These are phyloP conservation scores for Cephus spinipes DNA, from an alignment of 2,888 invertebrate species.

Conservation along the genomic window DNA sequence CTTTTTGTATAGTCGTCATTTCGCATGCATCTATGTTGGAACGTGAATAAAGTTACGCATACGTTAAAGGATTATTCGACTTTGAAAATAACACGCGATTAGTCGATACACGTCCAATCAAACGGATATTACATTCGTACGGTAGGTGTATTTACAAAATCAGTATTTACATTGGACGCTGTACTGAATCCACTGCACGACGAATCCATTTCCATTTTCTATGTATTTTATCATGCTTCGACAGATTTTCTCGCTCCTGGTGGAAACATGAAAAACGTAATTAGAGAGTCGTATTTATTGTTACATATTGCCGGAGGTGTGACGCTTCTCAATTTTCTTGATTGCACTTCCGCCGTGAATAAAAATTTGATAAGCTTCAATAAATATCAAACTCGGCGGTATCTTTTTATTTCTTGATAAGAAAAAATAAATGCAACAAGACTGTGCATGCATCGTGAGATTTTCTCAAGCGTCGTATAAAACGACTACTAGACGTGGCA, in stretches of 20 bases:
- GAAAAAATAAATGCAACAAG: background rate
- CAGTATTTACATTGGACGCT: background rate
- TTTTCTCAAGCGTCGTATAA: constrained; percentile 18
- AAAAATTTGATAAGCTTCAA: background rate
- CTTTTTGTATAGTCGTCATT: background rate
- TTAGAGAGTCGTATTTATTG: background rate
- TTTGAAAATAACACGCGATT: background rate
- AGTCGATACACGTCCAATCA: background rate
- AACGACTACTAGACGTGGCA: constrained; percentile 23
- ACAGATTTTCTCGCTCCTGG: background rate
- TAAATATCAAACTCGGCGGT: background rate
- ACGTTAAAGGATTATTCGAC: background rate
- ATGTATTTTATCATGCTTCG: background rate
- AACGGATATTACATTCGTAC: background rate
- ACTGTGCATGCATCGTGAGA: background rate
- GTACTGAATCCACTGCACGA: background rate
- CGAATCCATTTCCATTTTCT: background rate
- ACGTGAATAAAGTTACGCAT: background rate
- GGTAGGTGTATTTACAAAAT: background rate
- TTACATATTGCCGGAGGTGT: background rate
- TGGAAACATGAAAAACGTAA: background rate
- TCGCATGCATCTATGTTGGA: background rate
- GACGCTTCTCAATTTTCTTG: background rate
- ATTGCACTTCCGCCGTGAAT: background rate
- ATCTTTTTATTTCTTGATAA: background rate